phyloP scores from a whole-genome alignment of 2,113 vertebrate genomes.

The Megaceryle maxima region DNA sequence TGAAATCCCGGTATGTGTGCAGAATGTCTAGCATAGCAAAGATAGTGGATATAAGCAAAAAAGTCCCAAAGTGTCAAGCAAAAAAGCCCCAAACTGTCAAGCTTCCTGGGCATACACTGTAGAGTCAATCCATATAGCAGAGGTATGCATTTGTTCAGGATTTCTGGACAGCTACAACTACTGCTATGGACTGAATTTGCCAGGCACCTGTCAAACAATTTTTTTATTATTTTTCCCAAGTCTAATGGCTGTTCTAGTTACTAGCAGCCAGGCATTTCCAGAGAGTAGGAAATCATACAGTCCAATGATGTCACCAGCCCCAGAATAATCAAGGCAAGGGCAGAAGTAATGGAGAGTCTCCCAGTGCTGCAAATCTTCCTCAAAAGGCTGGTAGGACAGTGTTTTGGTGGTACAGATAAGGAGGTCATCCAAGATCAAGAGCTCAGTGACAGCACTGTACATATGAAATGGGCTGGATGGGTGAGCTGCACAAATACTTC shows the following conservation, averaged over 20 bases:
- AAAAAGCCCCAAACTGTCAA: background rate
- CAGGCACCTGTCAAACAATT: background rate
- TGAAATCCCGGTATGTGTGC: background rate
- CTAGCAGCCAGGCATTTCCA: background rate
- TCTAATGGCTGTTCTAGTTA: background rate
- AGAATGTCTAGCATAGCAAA: background rate
- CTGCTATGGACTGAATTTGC: background rate
- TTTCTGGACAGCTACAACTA: background rate
- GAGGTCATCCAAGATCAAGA: background rate
- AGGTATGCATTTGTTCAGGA: background rate
- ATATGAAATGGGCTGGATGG: background rate
- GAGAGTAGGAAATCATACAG: background rate
- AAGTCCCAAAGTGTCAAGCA: background rate
- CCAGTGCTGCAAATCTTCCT: background rate
- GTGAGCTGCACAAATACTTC: background rate
- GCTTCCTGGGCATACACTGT: background rate
- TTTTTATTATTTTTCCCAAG: rapidly evolving
- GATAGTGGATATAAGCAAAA: background rate
- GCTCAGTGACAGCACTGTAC: background rate
- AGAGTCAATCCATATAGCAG: background rate
- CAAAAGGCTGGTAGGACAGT: background rate
- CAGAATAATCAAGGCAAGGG: background rate
- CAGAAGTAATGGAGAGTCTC: background rate
- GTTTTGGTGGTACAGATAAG: background rate
- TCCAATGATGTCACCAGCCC: background rate